phyloP scores from a whole-genome alignment of 2,113 vertebrate genomes.

The Platysteira castanea region DNA sequence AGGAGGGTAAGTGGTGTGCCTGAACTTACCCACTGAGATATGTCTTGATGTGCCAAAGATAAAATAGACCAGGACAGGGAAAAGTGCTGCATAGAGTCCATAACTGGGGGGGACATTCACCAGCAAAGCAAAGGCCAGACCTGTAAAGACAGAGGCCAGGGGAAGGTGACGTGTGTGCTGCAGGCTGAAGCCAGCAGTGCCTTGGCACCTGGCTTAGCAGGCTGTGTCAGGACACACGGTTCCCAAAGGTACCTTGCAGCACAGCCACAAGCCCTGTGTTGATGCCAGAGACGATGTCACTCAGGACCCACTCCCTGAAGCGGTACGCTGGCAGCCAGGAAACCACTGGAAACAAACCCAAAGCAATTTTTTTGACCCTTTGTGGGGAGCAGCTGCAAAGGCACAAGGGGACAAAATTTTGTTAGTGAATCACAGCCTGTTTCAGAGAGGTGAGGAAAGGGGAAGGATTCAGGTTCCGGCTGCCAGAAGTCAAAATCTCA shows the following conservation, averaged over 20 bases:
- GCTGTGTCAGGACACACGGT: neutral
- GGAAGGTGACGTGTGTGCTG: neutral
- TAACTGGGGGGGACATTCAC: constrained; percentile 85
- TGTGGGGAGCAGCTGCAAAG: constrained; percentile 81
- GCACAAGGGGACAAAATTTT: constrained; percentile 1
- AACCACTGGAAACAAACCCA: constrained; percentile 81
- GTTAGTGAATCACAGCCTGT: neutral
- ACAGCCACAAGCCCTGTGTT: constrained; percentile 94
- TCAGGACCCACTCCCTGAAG: constrained; percentile 87
- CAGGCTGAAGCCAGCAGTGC: neutral
- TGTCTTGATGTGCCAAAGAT: constrained; percentile 93
- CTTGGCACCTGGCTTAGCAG: neutral
- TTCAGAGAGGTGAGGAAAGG: neutral
- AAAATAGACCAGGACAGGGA: constrained; percentile 87
- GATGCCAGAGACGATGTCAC: constrained; percentile 88
- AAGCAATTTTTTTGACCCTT: constrained; percentile 75
- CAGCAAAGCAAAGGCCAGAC: constrained; percentile 89
- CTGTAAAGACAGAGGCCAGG: constrained; percentile 58
- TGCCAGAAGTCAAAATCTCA: neutral
- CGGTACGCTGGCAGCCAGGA: constrained; percentile 86
- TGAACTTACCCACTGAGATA: constrained; percentile 89
- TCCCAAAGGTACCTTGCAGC: constrained; percentile 82
- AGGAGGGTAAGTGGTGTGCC: neutral
- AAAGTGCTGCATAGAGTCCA: constrained; percentile 91
- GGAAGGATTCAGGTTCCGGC: neutral